Evolutionary conservation across 2,888 invertebrate species (phyloP).

Genomic region (Drosophila putrida): DNA sequence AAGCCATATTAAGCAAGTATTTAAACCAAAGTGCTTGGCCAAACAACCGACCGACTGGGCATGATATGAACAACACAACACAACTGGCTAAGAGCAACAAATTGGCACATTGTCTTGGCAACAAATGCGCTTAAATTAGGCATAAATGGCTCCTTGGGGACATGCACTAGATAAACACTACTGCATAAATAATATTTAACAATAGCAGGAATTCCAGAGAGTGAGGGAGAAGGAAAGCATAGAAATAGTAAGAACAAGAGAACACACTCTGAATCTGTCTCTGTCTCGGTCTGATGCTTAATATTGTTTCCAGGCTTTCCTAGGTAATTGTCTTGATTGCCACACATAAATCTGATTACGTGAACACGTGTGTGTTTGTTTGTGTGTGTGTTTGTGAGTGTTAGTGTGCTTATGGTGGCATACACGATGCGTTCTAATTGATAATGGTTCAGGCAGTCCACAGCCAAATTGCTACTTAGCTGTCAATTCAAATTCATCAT

Average conservation of each 20-base stretch:
- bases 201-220: constrained; percentile 16
- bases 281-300: constrained; percentile 2
- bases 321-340: constrained; percentile 73
- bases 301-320: constrained; percentile 41
- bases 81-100: constrained; percentile 40
- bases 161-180: constrained; percentile 50
- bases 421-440: constrained; percentile 65
- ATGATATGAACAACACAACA: constrained; percentile 23
- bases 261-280: constrained; percentile 9
- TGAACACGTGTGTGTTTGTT: constrained; percentile 16
- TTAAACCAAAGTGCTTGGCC: constrained; percentile 29
- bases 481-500: constrained; percentile 71
- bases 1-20: constrained; percentile 16
- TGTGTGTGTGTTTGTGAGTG: constrained; percentile 18
- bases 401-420: constrained; percentile 24
- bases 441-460: constrained; percentile 52
- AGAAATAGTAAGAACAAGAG: constrained; percentile 9
- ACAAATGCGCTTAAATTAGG: constrained; percentile 72
- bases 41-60: constrained; percentile 16
- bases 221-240: constrained; percentile 13
- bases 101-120: constrained; percentile 54
- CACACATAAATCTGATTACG: constrained; percentile 68
- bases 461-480: constrained; percentile 49
- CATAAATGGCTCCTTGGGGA: constrained; percentile 63
- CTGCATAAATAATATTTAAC: constrained; percentile 76